Conservation (phyloP, 1,140 invertebrate species). For the Drosophila suzukii region DNA sequence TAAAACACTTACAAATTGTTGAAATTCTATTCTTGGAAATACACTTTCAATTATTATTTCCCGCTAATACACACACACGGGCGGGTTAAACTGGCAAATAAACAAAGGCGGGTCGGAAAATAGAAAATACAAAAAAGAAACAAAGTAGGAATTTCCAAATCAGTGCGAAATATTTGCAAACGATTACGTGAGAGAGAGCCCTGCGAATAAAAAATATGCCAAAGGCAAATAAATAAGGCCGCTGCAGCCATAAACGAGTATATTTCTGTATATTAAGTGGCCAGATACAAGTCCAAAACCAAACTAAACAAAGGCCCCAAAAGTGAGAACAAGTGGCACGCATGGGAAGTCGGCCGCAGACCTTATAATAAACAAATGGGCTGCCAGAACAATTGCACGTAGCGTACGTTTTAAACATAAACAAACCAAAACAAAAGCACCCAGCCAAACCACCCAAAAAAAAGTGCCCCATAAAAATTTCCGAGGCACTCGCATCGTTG, state of each 20-base stretch:
- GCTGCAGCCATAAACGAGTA: slow-evolving; percentile 41
- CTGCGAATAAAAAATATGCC: slow-evolving; percentile 42
- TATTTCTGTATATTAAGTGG: slow-evolving; percentile 59
- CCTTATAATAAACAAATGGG: slow-evolving; percentile 77
- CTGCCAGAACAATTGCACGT: slow-evolving; percentile 77
- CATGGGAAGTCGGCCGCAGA: slow-evolving; percentile 70
- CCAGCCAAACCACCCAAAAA: slow-evolving; percentile 23
- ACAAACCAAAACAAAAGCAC: slow-evolving; percentile 58
- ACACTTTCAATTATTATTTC: slow-evolving; percentile 65
- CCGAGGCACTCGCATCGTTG: slow-evolving; percentile 64
- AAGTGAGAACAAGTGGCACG: slow-evolving; percentile 72
- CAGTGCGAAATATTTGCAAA: slow-evolving; percentile 75
- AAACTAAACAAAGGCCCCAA: slow-evolving; percentile 52
- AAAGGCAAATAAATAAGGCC: slow-evolving; percentile 46
- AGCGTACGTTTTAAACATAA: slow-evolving; percentile 75
- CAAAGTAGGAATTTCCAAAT: slow-evolving; percentile 55
- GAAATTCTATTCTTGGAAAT: slow-evolving; percentile 60
- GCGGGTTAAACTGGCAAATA: slow-evolving; percentile 24
- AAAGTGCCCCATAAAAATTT: slow-evolving; percentile 63
- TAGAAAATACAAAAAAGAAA: slow-evolving; percentile 25
- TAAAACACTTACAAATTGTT: slow-evolving; percentile 52
- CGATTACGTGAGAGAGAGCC: slow-evolving; percentile 49
- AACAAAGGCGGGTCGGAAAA: slow-evolving; percentile 13
- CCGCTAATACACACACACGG: slow-evolving; percentile 40
- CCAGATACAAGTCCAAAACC: slow-evolving; percentile 46